Evolutionary conservation across 1,140 invertebrate genomes (phyloP), one percentile per base, ranked within the genome.

Genomic region (Schlechtendalia chinensis): DNA sequence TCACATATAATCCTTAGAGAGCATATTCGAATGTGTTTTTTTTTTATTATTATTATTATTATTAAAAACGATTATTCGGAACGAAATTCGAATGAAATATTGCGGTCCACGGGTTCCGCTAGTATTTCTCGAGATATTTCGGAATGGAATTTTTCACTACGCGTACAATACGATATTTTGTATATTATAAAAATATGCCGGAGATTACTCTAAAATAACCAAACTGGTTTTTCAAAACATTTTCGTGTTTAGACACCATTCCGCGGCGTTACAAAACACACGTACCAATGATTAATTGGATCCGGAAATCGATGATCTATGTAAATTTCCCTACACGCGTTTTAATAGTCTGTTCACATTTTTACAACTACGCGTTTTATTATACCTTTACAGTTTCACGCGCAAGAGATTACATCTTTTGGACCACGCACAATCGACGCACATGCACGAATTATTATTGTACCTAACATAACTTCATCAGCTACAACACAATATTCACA

Each of bases 291-390:
- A 77, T 77, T 59, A 77, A 77, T 77, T 59, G n/a, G 72, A 58
- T 77, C 54, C 72, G 72, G 72, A 77, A 77, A 77, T 77, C 72
- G 54, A 77, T 59, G 72, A 59, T 77, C 72, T 77, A 77, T 77
- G 72, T 59, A 32, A 22, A 77, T 59, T 77, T 22, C 6, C 16
- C 54, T 58, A 77, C 72, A 77, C 29, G 54, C 54, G 27, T 72
- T 72, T 54, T 6, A 2, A n/a, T 0, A 19, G 27, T 29, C 50
- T 10, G 22, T 27, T 53, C 17, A 27, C 47, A 47, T 45, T 47
- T 47, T 67, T 67, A 45, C n/a, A 16, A 69, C 14, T 45, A 27
- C 29, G 12, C 19, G 19, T 65, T 22, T 39, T 29, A 63, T 29
- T 39, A 39, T 39, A 39, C 17, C 19, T 63, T 63, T n/a, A 39